Base-by-base conservation (phyloP, 2,113 vertebrate species). In the Gobiocypris rarus region DNA sequence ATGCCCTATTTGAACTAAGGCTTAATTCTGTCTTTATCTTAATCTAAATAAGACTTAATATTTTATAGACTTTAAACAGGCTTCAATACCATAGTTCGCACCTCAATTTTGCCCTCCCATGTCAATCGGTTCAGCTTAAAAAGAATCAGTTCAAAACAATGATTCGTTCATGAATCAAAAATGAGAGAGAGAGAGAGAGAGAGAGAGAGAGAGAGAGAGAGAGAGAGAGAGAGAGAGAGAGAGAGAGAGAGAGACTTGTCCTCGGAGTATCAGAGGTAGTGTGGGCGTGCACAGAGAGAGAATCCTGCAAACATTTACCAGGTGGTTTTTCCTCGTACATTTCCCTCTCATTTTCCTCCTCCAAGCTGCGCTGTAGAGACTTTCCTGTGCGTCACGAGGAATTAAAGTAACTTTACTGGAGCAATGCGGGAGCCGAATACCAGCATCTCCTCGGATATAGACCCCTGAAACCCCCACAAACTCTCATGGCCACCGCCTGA, bases 291-390 rank as follows among this genome's bases (percentile, higher is more conserved):
- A 9, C 90, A 86, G 86, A 89, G 90, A 89, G 85, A 89, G 91
- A 89, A 89, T 85, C 80, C 89, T 86, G 83, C 82, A 91, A 91
- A 89, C 85, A 90, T 90, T 90, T 91, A 89, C 92, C 93, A 94
- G 93, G 92, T 94, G 90, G 87, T 86, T 75, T 85, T 89, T 50
- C 43, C 82, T 76, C 81, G 86, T 83, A 78, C 85, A 83, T 54
- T 83, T 79, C 50, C 67, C 43, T 71, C 31, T 83, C 26, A 48
- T 56, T 87, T 75, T 81, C 74, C 74, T 43, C 73, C 7, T 81
- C 52, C 59, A 52, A 69, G 83, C 67, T 50, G 31, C 74, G 10
- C 76, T 45, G 11, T 45, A 70, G 59, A 69, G 75, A 38, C 76
- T 61, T 13, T 26, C 52, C 7, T 65, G 19, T 85, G 85, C 86